These are phyloP conservation scores for Thalassoma bifasciatum DNA, from an alignment of 2,113 vertebrate genomes.

Conservation along the genomic window DNA sequence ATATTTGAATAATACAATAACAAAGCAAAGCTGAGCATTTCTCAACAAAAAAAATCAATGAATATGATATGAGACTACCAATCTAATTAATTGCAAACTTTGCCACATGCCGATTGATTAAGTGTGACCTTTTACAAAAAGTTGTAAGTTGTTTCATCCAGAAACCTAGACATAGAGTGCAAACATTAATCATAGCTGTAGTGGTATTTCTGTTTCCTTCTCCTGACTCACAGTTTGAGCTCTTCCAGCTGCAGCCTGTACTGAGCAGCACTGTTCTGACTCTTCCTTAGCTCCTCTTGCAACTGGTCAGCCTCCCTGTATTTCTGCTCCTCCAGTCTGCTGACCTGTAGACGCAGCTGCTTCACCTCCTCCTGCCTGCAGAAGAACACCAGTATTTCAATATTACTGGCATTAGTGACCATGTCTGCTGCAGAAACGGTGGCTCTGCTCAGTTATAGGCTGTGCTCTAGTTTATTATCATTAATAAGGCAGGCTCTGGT, in stretches of 20 bases:
- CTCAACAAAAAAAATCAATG: too few species aligned
- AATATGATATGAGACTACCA: too few species aligned
- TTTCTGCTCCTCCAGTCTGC: conserved; percentile 76
- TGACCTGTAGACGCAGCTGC: conserved; percentile 78
- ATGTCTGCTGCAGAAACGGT: neutral
- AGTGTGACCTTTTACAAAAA: too few species aligned
- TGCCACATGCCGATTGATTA: too few species aligned
- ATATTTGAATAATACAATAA: too few species aligned
- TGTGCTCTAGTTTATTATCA: neutral
- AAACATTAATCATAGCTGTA: neutral
- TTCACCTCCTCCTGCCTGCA: conserved; percentile 79
- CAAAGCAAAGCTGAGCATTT: too few species aligned
- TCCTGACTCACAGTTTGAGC: conserved; percentile 76
- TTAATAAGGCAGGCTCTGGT: neutral
- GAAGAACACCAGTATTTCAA: neutral
- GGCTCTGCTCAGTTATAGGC: neutral
- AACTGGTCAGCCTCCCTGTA: conserved; percentile 59
- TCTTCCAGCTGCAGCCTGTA: conserved; percentile 77
- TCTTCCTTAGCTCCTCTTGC: conserved; percentile 64
- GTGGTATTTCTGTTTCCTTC: neutral
- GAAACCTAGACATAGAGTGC: too few species aligned
- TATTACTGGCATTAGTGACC: neutral
- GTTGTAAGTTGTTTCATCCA: too few species aligned
- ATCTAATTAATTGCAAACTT: too few species aligned
- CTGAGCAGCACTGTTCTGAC: conserved; percentile 64